Conservation (phyloP, 2,888 invertebrate genomes). For the Dryobota labecula region DNA sequence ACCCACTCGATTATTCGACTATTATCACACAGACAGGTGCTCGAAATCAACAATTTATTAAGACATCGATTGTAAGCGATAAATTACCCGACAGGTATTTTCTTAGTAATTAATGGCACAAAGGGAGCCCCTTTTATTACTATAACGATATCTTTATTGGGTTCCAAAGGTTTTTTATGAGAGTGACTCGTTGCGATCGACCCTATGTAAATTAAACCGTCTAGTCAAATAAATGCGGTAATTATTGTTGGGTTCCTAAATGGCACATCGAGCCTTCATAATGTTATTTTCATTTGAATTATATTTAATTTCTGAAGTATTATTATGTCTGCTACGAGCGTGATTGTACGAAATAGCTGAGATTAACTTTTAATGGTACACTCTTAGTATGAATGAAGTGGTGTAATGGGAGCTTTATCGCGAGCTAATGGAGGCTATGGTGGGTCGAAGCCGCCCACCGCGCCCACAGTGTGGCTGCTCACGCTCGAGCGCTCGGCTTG, state of each 20-base stretch:
- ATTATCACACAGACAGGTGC: conserved; percentile 73
- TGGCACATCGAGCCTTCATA: neutral
- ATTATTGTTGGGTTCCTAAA: conserved; percentile 50
- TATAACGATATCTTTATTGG: conserved; percentile 83
- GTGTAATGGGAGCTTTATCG: conserved; percentile 82
- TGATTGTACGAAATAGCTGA: conserved; percentile 77
- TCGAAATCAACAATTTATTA: conserved; percentile 83
- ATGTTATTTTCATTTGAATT: conserved; percentile 23
- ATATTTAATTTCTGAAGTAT: conserved; percentile 63
- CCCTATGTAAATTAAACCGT: conserved; percentile 61
- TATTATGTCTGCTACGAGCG: conserved; percentile 68
- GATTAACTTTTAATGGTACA: conserved; percentile 82
- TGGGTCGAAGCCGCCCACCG: conserved; percentile 71
- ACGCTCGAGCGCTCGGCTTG: conserved; percentile 26
- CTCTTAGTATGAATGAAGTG: conserved; percentile 82
- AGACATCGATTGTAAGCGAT: conserved; percentile 79
- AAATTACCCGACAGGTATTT: conserved; percentile 82
- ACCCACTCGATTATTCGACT: conserved; percentile 72
- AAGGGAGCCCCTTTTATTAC: conserved; percentile 81
- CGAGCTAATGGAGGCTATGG: conserved; percentile 77
- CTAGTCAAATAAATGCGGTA: conserved; percentile 62
- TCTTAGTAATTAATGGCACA: conserved; percentile 80
- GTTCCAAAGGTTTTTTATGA: conserved; percentile 77
- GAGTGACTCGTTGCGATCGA: conserved; percentile 60
- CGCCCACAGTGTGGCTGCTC: conserved; percentile 42